phyloP scores from a whole-genome alignment of 2,888 invertebrate species.

The Zelleria hepariella region DNA sequence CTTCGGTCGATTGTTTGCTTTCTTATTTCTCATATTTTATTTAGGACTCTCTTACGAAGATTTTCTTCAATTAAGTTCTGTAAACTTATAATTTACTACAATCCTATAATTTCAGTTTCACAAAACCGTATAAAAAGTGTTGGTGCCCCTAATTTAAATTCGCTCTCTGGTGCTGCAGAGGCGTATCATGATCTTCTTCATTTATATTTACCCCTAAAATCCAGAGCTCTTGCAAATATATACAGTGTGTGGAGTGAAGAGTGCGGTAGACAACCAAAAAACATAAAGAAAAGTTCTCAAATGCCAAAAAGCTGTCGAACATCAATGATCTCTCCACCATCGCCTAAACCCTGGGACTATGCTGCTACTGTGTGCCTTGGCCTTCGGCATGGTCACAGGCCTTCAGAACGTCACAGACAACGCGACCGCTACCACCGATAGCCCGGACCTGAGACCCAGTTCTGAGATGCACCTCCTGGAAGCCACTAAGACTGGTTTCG shows the following conservation, averaged over 20 bases:
- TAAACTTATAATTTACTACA: slow-evolving; percentile 3
- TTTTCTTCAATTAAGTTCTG: background rate
- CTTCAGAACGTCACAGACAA: slow-evolving; percentile 57
- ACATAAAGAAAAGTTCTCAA: slow-evolving; percentile 22
- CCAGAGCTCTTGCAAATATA: background rate
- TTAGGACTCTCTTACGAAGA: slow-evolving; percentile 26
- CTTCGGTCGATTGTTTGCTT: slow-evolving; percentile 66
- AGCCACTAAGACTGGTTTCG: slow-evolving; percentile 38
- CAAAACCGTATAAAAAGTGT: background rate
- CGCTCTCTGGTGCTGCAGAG: background rate
- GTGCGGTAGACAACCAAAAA: background rate
- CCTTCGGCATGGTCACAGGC: slow-evolving; percentile 59
- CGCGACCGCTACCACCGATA: slow-evolving; percentile 41
- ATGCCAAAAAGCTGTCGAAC: slow-evolving; percentile 39
- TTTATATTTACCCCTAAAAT: background rate
- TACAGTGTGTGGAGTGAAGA: background rate
- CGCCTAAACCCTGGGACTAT: slow-evolving; percentile 52
- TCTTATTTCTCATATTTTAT: slow-evolving; percentile 47
- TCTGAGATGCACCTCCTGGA: slow-evolving; percentile 56
- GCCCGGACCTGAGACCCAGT: slow-evolving; percentile 37
- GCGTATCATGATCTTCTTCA: background rate
- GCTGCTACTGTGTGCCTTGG: slow-evolving; percentile 68
- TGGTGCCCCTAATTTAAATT: background rate
- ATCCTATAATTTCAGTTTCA: background rate
- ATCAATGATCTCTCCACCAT: background rate